Evolutionary conservation across 2,797 vertebrate species (phyloP).

Genomic region (Kryptolebias ocellatus): DNA sequence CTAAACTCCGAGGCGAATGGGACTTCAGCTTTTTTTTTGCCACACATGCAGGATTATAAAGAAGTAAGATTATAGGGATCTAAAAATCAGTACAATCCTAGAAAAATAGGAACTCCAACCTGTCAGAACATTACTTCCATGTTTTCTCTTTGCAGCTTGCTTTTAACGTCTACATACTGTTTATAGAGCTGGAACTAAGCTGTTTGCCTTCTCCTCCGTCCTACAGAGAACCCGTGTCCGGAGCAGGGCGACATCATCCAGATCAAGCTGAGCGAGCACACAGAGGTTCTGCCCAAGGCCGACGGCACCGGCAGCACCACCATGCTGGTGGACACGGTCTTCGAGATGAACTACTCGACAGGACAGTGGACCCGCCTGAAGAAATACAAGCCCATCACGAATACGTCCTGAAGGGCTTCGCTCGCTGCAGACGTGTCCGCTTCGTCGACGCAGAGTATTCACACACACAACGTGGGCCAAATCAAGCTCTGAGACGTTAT

Average conservation of each 20-base stretch:
- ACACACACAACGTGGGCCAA: constrained; percentile 61
- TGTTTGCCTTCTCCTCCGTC: neutral
- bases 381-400: constrained; percentile 99
- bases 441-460: constrained; percentile 43
- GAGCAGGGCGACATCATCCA: constrained; percentile 99
- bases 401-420: constrained; percentile 85
- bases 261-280: constrained; percentile 99
- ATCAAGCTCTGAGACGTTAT: constrained; percentile 34
- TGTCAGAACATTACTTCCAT: too few relatives aligned
- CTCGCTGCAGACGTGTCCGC: neutral
- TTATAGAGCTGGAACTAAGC: neutral
- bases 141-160: neutral
- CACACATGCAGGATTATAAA: too few relatives aligned
- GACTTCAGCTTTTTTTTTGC: too few relatives aligned
- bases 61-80: too few relatives aligned
- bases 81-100: too few relatives aligned
- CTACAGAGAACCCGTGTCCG: constrained; percentile 96
- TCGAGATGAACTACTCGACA: constrained; percentile 99
- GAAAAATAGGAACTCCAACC: too few relatives aligned
- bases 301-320: constrained; percentile 98
- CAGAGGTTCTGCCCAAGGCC: constrained; percentile 93
- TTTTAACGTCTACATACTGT: neutral
- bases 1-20: too few relatives aligned
- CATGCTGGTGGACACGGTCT: constrained; percentile 98
- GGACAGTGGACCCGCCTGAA: constrained; percentile 99